phyloP scores from a whole-genome alignment of 1,140 invertebrate species.

The Drosophila asahinai region DNA sequence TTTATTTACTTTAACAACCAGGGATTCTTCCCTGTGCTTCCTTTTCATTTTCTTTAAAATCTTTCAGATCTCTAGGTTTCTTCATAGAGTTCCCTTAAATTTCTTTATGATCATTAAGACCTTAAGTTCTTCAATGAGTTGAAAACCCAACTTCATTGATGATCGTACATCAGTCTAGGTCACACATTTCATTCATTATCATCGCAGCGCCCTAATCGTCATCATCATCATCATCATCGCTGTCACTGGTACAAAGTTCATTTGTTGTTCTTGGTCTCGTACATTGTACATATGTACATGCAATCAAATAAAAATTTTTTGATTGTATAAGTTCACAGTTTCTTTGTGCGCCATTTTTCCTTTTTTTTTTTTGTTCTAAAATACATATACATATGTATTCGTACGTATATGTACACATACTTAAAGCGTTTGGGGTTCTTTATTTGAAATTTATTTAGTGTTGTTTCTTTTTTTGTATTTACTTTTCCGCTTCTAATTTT shows the following conservation, averaged over 20 bases:
- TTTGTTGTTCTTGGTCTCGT: conserved; percentile 58
- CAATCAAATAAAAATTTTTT: conserved; percentile 54
- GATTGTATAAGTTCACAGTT: conserved; percentile 81
- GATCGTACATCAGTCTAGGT: conserved; percentile 23
- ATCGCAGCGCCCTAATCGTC: conserved; percentile 37
- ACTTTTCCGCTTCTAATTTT: conserved; percentile 83
- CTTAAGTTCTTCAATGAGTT: not conserved
- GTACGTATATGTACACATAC: conserved; percentile 37
- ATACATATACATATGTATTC: conserved; percentile 31
- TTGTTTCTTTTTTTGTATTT: conserved; percentile 63
- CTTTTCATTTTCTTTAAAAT: not conserved
- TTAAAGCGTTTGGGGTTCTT: conserved; percentile 58
- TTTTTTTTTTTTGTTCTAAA: conserved; percentile 61
- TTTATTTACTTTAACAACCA: not conserved
- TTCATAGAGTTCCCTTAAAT: not conserved
- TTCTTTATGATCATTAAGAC: not conserved
- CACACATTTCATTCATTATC: conserved; percentile 52
- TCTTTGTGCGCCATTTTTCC: conserved; percentile 76
- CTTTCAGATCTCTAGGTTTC: not conserved
- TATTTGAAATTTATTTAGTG: conserved; percentile 63
- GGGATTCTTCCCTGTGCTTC: too few species aligned
- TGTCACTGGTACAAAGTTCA: conserved; percentile 81
- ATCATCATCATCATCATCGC: conserved; percentile 30
- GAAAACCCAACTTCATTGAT: conserved; percentile 35
- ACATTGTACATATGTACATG: conserved; percentile 40